Base-by-base conservation (phyloP, 1,140 invertebrate genomes). In the Lordiphosa collinella region DNA sequence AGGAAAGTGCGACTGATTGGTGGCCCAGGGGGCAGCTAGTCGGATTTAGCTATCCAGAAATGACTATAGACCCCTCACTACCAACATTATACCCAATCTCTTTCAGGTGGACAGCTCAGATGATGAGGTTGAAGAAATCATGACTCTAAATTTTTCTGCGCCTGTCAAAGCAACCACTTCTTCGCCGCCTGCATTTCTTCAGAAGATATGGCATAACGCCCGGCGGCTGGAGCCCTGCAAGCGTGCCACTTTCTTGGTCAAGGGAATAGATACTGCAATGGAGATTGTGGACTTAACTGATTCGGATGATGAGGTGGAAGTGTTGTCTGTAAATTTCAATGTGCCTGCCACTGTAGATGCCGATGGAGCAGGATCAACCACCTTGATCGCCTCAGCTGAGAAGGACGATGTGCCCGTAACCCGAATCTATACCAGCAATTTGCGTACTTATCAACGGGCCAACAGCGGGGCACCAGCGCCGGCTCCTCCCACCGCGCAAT, bases 231-330 rank as follows among this genome's bases (percentile, higher is more conserved):
- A 76, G 48, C 75, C 75, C 1, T 80, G 73, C 32, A 67, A 67
- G 13, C 66, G 75, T 12, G 75, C 76, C 3, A 53, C 72, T 11
- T 71, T 57, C 31, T 38, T 80, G n/a, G 76, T 82, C 4, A 80
- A 66, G 11, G 71, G 75, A 34, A 82, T 80, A 18, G 75, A 80
- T 13, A 75, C 22, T 16, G 31, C 57, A 1, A 34, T 65, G 5
- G 75, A 80, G 14, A 79, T 80, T 10, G 76, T 80, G 0, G 76
- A 80, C 38, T 22, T 80, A 10, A 69, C 66, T 12, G 76, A 80
- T 14, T 80, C 75, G 12, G 75, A 80, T 14, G 75, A 80, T 11
- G 75, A 80, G n/a, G 49, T 71, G 54, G 75, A 80, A 40, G 82
- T 80, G 75, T 80, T 80, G 38, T 82, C 78, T 0, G 51, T 80